phyloP scores from a whole-genome alignment of 2,888 invertebrate species.

The Iphiclides podalirius region DNA sequence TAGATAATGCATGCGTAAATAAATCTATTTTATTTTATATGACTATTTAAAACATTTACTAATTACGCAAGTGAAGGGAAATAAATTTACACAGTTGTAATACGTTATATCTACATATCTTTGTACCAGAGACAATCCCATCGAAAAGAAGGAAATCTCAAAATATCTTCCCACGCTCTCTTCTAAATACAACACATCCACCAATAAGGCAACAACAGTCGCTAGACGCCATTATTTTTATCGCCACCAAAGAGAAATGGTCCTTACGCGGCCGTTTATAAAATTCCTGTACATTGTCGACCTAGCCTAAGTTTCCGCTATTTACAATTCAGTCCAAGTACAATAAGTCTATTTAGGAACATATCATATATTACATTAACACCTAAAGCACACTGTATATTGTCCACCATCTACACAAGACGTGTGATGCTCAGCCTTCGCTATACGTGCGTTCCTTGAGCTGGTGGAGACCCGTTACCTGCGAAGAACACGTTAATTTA shows the following conservation, averaged over 20 bases:
- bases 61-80: background rate
- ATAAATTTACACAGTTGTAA: background rate
- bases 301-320: slow-evolving; percentile 31
- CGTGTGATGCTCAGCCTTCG: slow-evolving; percentile 26
- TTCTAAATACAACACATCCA: slow-evolving; percentile 4
- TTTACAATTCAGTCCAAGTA: slow-evolving; percentile 42
- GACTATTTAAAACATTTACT: background rate
- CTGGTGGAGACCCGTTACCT: slow-evolving; percentile 61
- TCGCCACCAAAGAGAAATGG: background rate
- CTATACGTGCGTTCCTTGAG: slow-evolving; percentile 69
- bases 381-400: slow-evolving; percentile 23
- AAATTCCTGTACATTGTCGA: slow-evolving; percentile 27
- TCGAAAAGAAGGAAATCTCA: background rate
- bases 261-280: background rate
- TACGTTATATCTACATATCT: too few relatives aligned
- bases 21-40: slow-evolving; percentile 2
- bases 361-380: slow-evolving; percentile 50
- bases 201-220: background rate
- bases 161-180: background rate
- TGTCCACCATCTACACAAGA: slow-evolving; percentile 11
- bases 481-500: slow-evolving; percentile 38
- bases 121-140: background rate
- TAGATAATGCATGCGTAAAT: slow-evolving; percentile 1
- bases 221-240: background rate
- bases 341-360: slow-evolving; percentile 49